Conservation (phyloP, 2,797 vertebrate species). For the Phoeniculus purpureus region DNA sequence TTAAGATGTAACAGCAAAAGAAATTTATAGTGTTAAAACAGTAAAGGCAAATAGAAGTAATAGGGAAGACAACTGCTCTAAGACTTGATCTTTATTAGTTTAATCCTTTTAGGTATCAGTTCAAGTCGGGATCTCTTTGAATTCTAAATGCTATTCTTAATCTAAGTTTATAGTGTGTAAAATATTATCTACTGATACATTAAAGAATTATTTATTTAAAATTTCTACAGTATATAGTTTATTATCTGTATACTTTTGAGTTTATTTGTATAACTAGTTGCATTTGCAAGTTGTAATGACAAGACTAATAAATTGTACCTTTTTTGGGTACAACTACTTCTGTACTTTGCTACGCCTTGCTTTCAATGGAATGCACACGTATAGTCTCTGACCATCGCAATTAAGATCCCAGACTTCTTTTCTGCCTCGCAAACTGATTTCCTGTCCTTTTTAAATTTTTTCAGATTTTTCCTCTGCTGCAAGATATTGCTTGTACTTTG, state of each 20-base stretch:
- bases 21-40: neutral
- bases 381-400: neutral
- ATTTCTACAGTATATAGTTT: neutral
- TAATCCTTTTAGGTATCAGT: neutral
- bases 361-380: neutral
- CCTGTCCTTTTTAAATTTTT: neutral
- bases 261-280: neutral
- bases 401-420: neutral
- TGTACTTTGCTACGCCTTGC: neutral
- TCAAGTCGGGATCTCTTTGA: neutral
- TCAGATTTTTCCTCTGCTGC: neutral
- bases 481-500: neutral
- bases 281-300: neutral
- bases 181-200: neutral
- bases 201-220: neutral
- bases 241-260: neutral
- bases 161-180: neutral
- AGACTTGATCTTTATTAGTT: neutral
- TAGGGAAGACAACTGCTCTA: neutral
- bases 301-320: neutral
- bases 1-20: neutral
- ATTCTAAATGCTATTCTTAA: neutral
- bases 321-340: neutral
- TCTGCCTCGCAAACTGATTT: neutral
- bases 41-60: neutral